Evolutionary conservation across 2,113 vertebrate genomes (phyloP), one percentile per base, ranked within the genome.

Genomic region (Chaetorhynchus papuensis): DNA sequence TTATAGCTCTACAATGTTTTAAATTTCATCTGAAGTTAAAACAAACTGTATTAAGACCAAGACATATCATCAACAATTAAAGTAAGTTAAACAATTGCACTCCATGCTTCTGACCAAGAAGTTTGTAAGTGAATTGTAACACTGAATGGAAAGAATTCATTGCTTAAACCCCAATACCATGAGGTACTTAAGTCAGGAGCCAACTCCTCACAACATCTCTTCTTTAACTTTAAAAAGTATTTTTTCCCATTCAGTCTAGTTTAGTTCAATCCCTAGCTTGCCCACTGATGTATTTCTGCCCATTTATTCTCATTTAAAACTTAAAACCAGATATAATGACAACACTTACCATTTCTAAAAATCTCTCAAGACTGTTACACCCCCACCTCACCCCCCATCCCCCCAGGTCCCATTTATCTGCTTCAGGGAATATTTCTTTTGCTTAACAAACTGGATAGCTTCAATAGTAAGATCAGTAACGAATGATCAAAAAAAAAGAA

Each of bases 381-480:
- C 4, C 10, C 12, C 9, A 42, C 6, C 41, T 26, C 8, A 26
- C 1, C 6, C 2, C 27, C 26, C 9, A 10, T 7, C 3, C 18
- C 7, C 4, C 11, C 24, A 22, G 13, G n/a, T 52, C 26, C 11
- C 26, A 30, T 47, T 79, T 15, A 57, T 33, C 23, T 42, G 15
- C 9, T 68, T 50, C 42, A 83, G 16, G 8, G 8, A 91, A 16
- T 68, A 71, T 24, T 80, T 68, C 11, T 15, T 77, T 54, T 59
- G 30, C 28, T 81, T 68, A 80, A 57, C 5, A 76, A 80, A n/a
- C 53, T 59, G 49, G 42, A 63, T 11, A 41, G 19, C 17, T 68
- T 68, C 41, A 83, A 47, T 22, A 69, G 23, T 56, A 72, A 59
- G 28, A 72, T 20, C 21, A 50, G 9, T 64, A 42, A 81, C 1